A percentile compares a stretch with the other conserved stretches of the same genome.
Conservation (phyloP, 2,113 vertebrate species). For the Cynoglossus semilaevis region DNA sequence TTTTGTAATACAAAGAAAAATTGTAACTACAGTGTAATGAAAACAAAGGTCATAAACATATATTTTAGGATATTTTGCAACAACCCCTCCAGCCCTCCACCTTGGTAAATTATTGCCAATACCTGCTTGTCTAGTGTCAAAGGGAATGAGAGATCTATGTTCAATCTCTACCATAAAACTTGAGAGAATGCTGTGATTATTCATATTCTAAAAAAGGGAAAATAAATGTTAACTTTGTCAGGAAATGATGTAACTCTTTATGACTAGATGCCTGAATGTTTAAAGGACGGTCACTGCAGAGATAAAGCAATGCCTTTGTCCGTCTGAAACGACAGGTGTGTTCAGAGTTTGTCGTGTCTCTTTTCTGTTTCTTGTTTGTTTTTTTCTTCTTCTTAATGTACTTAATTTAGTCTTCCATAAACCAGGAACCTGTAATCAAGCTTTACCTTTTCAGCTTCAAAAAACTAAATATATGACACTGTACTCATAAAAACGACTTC, state of each 20-base stretch:
- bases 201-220: constrained; percentile 57
- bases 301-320: constrained; percentile 29
- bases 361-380: constrained; percentile 66
- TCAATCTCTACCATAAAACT: constrained; percentile 41
- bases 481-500: constrained; percentile 60
- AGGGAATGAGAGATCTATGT: constrained; percentile 48
- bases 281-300: constrained; percentile 34
- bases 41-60: constrained; percentile 69
- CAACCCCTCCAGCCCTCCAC: constrained; percentile 37
- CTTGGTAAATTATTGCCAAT: constrained; percentile 58
- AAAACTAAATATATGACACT: constrained; percentile 71
- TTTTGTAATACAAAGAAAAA: constrained; percentile 74
- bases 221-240: constrained; percentile 59
- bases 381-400: constrained; percentile 63
- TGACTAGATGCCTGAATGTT: constrained; percentile 34
- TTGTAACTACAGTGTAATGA: constrained; percentile 70
- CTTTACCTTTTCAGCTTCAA: constrained; percentile 72
- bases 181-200: constrained; percentile 49
- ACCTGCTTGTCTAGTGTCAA: constrained; percentile 54
- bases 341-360: constrained; percentile 54
- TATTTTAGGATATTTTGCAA: constrained; percentile 74
- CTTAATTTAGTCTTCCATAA: constrained; percentile 81
- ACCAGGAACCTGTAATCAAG: constrained; percentile 76
- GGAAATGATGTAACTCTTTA: constrained; percentile 50
- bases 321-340: constrained; percentile 40